Evolutionary conservation across 1,140 invertebrate genomes (phyloP).

Genomic region (Cherax destructor): DNA sequence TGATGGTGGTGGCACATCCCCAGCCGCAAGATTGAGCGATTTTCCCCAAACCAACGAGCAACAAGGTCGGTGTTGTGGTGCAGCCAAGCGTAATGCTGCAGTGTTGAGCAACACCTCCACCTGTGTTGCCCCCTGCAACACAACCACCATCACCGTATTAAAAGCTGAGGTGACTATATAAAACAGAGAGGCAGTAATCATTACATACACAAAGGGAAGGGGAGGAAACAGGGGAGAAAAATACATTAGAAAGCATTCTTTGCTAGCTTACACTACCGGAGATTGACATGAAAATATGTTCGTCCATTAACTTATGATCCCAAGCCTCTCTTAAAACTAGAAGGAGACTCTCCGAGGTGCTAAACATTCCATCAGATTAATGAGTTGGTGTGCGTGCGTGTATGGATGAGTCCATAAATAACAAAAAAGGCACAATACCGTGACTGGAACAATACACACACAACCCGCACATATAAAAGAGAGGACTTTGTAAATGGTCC

Average conservation of each 20-base stretch:
- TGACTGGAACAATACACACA: no score
- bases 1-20: neutral
- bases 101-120: neutral
- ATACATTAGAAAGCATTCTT: neutral
- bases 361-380: conserved; percentile 67
- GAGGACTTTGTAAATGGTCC: no score
- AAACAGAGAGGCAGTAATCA: neutral
- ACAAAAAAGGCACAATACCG: no score
- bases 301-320: conserved; percentile 62
- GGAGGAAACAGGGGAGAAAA: neutral
- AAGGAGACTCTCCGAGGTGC: conserved; percentile 40
- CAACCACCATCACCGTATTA: neutral
- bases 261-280: no score
- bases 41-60: neutral
- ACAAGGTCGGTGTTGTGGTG: neutral
- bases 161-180: neutral
- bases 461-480: no score
- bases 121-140: neutral
- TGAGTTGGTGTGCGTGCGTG: conserved; percentile 52
- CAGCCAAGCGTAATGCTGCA: neutral
- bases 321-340: conserved; percentile 55
- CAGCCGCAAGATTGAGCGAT: neutral
- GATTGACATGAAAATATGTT: conserved; percentile 25
- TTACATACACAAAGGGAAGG: no score
- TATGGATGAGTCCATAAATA: conserved; percentile 41